Evolutionary conservation across 2,797 vertebrate species (phyloP).

Genomic region (Salarias fasciatus): DNA sequence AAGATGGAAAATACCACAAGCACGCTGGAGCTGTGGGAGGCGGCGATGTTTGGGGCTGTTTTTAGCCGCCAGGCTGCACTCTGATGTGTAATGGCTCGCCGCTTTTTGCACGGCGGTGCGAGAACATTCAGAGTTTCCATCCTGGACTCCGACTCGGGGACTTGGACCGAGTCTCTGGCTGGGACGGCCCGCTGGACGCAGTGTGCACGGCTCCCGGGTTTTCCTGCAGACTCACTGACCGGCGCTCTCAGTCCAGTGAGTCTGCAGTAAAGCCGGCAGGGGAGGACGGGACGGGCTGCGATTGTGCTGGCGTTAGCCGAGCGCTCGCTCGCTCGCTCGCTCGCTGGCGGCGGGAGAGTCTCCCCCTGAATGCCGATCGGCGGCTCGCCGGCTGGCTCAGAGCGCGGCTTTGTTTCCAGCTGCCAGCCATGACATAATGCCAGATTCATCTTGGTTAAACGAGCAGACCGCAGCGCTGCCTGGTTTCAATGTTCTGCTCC

Average conservation of each 20-base stretch:
- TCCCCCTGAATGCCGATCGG: too few relatives aligned
- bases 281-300: too few relatives aligned
- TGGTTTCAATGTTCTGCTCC: constrained; percentile 47
- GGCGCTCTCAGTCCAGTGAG: too few relatives aligned
- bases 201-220: too few relatives aligned
- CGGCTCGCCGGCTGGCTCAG: too few relatives aligned
- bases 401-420: constrained; percentile 40
- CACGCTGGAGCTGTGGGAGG: constrained; percentile 35
- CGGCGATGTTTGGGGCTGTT: constrained; percentile 66
- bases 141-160: constrained; percentile 73
- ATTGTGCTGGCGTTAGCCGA: too few relatives aligned
- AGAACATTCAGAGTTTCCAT: constrained; percentile 88
- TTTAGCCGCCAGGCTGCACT: constrained; percentile 68
- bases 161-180: constrained; percentile 40
- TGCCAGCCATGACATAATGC: constrained; percentile 63
- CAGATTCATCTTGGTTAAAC: constrained; percentile 64
- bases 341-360: too few relatives aligned
- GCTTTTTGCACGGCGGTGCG: constrained; percentile 73
- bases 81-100: constrained; percentile 81
- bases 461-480: constrained; percentile 45
- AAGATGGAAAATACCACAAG: constrained; percentile 73
- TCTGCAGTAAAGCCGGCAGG: too few relatives aligned
- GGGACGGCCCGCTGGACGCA: too few relatives aligned
- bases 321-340: too few relatives aligned
- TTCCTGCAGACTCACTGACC: too few relatives aligned